Evolutionary conservation across 1,140 invertebrate genomes (phyloP), one percentile per base, ranked within the genome.

Genomic region (Papilio dardanus): DNA sequence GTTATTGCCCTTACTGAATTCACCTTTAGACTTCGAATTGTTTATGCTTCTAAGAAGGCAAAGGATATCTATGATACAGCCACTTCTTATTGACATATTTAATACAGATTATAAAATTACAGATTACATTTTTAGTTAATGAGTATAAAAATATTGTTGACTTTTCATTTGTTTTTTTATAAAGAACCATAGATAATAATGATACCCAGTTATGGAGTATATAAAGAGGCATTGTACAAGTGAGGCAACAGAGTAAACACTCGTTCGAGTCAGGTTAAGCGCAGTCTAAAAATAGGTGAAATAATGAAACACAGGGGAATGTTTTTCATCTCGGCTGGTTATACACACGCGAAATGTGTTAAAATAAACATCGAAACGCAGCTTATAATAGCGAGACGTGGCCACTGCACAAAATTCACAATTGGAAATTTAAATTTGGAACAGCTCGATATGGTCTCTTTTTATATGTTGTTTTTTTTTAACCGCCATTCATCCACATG

Each of bases 271-370:
- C 84, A 92, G 89, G 89, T 91, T 93, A 87, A 89, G 85, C 86
- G 85, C 77, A 79, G 83, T 87, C 90, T 93, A 93, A 91, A 93
- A 91, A 92, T 93, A 93, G 79, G 86, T 79, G 87, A 90, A 90
- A 91, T 92, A 92, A 91, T 92, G 88, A 92, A 92, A 91, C 91
- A 86, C 88, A 89, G 91, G 91, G 90, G 89, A 91, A 91, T 92
- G 89, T 92, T 92, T 93, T 92, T 90, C 88, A 91, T 92, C 89
- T 91, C 89, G 78, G 83, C 83, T 86, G 89, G 89, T 91, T 93
- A 91, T 86, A 92, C 84, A 87, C 83, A 88, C 86, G 92, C 92
- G 83, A 93, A 93, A 93, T 92, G 92, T 90, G 90, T 93, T 93
- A 93, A 92, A 92, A 93, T 92, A 93, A 92, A 93, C 88, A 89